Evolutionary conservation across 2,113 vertebrate species (phyloP).

Genomic region (Microtus oregoni): DNA sequence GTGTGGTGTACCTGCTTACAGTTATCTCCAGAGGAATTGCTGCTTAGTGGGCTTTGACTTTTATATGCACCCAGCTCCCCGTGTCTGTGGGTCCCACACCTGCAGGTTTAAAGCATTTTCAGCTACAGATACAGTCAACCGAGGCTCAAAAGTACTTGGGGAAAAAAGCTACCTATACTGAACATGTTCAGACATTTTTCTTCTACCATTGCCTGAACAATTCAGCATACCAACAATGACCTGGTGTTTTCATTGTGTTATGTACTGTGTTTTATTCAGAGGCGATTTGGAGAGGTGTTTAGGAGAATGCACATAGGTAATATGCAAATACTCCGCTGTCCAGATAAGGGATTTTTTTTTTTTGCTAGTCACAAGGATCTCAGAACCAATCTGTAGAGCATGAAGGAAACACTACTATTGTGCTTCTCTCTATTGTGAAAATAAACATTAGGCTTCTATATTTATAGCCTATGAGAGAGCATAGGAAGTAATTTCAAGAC

Average conservation of each 20-base stretch:
- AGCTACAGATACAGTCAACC: background rate
- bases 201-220: background rate
- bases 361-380: background rate
- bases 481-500: background rate
- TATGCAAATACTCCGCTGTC: background rate
- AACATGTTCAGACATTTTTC: background rate
- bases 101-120: background rate
- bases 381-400: background rate
- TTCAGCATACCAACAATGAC: background rate
- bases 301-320: background rate
- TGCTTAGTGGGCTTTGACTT: background rate
- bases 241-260: background rate
- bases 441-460: background rate
- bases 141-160: background rate
- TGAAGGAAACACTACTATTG: background rate
- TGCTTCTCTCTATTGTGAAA: background rate
- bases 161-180: background rate
- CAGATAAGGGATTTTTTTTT: background rate
- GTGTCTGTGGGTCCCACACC: background rate
- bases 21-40: background rate
- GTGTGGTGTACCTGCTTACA: background rate
- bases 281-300: background rate
- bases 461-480: background rate
- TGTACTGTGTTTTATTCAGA: background rate
- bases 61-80: background rate